Percentiles rank a stretch among this genome's conserved stretches.
Conservation (phyloP, 2,888 invertebrate species). For the Melanargia galathea region DNA sequence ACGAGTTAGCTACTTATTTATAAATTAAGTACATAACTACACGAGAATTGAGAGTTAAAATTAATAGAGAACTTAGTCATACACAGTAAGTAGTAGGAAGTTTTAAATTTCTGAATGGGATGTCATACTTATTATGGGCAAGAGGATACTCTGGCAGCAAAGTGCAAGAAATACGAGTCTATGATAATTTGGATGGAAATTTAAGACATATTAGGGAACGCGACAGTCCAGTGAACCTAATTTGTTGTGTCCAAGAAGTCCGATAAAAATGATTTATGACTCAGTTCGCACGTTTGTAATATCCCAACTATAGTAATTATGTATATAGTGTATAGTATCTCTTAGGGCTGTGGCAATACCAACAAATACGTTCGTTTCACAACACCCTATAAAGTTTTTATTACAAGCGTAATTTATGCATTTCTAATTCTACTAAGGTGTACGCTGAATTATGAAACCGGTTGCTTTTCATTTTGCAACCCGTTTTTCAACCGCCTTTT, state of each 20-base stretch:
- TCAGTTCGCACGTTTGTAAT: not conserved
- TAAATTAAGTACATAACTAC: too few relatives aligned
- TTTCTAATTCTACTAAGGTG: conserved; percentile 1
- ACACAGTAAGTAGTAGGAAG: not conserved
- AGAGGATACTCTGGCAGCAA: conserved; percentile 9
- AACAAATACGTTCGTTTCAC: not conserved
- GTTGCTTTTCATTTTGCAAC: conserved; percentile 15
- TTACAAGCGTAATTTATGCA: conserved; percentile 14
- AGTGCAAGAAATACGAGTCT: conserved; percentile 18
- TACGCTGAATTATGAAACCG: not conserved
- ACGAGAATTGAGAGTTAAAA: too few relatives aligned
- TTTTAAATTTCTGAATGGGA: conserved; percentile 19
- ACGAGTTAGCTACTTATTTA: too few relatives aligned
- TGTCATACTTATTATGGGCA: conserved; percentile 23
- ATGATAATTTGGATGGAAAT: conserved; percentile 21
- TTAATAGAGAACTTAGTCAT: too few relatives aligned
- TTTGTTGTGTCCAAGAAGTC: conserved; percentile 17
- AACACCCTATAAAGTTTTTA: not conserved
- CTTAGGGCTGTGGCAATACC: too few relatives aligned
- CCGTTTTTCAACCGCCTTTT: not conserved
- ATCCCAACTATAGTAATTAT: not conserved
- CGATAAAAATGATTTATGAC: not conserved
- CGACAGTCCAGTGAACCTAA: conserved; percentile 28
- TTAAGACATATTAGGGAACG: conserved; percentile 21
- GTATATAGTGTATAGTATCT: too few relatives aligned